Base-by-base conservation (phyloP, 92 coral and sea anemone species). In the Chrysogorgia sp. region DNA sequence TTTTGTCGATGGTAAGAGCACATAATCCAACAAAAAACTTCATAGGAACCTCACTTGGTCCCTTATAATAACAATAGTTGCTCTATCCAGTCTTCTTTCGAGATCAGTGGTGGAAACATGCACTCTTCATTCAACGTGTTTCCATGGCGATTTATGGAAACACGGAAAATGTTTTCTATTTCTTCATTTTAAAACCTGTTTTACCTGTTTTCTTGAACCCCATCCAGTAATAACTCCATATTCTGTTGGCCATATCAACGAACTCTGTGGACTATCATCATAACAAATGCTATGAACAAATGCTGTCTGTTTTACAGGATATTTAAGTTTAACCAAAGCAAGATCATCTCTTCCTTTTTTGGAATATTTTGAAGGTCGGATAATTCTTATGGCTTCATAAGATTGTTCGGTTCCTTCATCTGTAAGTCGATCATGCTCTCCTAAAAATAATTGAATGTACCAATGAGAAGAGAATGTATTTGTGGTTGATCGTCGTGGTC, bases 361-460 rank as follows among this genome's bases (percentile, higher is more conserved):
- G 34, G 79, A 45, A 10, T 89, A 83, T 41, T 78, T 96, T 13
- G 58, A 63, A 12, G 87, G 92, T 0, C 92, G 79, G 8, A 86
- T 58, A 24, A 72, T 5, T 56, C 21, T 53, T 13, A 33, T 28
- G 9, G 34, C 79, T 22, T 21, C 63, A 28, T 30, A 10, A 66
- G 82, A 80, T 74, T 96, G 99, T 63, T 96, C 99, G 23, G 90
- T 89, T 5, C 99, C 99, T 40, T 88, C 99, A 21, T 83, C 87
- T 34, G 71, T 56, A 22, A 64, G 47, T 30, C 99, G 93, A 59
- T 91, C 80, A 67, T 92, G 90, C 26, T 96, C 97, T 12, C 99
- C 99, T 96, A 74, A 59, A 43, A 55, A 1, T 13, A 34, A 52
- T 23, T 23, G 2, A 57, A 17, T 52, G 21, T 37, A 17, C 20